These are phyloP conservation scores for Acanthopagrus latus DNA, from an alignment of 2,797 vertebrate species.

Conservation along the genomic window DNA sequence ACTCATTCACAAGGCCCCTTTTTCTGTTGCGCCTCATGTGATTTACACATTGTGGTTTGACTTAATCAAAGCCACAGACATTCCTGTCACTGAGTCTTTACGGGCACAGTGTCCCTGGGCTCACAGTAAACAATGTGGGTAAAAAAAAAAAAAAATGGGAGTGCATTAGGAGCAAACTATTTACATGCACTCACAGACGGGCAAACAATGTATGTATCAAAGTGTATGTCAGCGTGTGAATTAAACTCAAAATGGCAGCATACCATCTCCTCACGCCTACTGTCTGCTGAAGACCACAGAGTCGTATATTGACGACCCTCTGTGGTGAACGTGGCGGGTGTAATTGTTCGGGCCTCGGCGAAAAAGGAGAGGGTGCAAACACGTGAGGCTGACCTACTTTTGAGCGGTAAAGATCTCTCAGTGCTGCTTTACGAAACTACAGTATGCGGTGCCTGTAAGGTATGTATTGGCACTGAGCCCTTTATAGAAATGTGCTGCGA, in stretches of 20 bases:
- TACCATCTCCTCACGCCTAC: not conserved
- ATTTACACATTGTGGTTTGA: constrained; percentile 38
- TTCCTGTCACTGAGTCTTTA: constrained; percentile 26
- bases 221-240: constrained; percentile 11
- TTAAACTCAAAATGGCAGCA: constrained; percentile 18
- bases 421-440: not conserved
- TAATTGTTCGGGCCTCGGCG: not conserved
- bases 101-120: not conserved
- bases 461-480: not conserved
- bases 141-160: not conserved
- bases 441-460: not conserved
- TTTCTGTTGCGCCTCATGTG: constrained; percentile 19
- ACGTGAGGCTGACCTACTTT: not conserved
- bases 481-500: constrained; percentile 8
- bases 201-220: constrained; percentile 3
- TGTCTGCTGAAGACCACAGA: constrained; percentile 1
- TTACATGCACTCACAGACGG: not conserved
- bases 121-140: constrained; percentile 20
- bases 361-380: not conserved
- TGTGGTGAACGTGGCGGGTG: not conserved
- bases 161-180: not conserved
- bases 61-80: constrained; percentile 45
- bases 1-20: not conserved
- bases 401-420: not conserved
- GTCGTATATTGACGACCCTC: not conserved